Percentiles rank a stretch among this genome's conserved stretches.
Conservation (phyloP, 2,888 invertebrate species). For the Epiblema foenella region DNA sequence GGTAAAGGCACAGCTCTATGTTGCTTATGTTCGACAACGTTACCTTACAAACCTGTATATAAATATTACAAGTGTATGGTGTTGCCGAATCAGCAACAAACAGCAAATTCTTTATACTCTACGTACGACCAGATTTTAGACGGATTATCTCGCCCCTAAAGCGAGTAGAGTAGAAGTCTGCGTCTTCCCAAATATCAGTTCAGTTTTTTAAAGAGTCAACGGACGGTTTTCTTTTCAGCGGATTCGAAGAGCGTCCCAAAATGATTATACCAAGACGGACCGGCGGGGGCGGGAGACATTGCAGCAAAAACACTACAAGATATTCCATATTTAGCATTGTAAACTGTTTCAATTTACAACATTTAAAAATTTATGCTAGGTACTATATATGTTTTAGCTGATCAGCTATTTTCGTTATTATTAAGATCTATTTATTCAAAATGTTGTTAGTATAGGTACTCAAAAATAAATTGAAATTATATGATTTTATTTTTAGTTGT, state of each 20-base stretch:
- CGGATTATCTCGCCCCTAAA: neutral
- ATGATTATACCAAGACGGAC: slow-evolving; percentile 8
- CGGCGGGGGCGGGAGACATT: neutral
- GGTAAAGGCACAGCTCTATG: no score
- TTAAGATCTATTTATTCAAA: neutral
- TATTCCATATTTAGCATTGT: neutral
- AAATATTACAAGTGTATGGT: no score
- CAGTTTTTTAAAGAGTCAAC: neutral
- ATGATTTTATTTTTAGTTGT: no score
- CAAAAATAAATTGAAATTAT: no score
- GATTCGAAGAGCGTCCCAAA: slow-evolving; percentile 20
- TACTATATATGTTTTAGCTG: neutral
- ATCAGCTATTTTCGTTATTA: neutral
- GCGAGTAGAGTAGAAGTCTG: neutral
- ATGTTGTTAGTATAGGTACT: no score
- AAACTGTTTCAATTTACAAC: neutral
- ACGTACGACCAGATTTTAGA: neutral
- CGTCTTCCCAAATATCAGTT: neutral
- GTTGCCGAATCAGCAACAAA: no score
- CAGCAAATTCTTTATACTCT: neutral
- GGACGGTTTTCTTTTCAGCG: slow-evolving; percentile 13
- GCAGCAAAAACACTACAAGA: neutral
- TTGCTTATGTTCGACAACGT: no score
- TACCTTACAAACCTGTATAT: no score
- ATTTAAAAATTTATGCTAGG: neutral